Base-by-base conservation (phyloP, 2,888 invertebrate species). In the Exocentrus adspersus region DNA sequence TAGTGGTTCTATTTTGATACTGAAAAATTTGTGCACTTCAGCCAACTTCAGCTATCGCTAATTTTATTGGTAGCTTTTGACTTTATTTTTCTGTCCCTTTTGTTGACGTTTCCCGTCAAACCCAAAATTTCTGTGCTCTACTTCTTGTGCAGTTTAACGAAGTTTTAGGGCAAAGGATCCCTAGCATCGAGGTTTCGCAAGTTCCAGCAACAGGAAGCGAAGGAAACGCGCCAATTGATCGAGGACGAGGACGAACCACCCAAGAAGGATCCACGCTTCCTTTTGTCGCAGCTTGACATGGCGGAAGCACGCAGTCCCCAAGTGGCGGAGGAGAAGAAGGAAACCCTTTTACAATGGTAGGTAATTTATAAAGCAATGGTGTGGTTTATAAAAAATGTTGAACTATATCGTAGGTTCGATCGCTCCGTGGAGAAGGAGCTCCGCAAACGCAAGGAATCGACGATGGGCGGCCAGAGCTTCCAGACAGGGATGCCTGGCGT, bases 371-470 rank as follows among this genome's bases (percentile, higher is more conserved):
- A n/a, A 30, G 2, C 30, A 2, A 7, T 43, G 20, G 42, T 51
- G 10, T 21, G 12, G 51, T 19, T 52, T 17, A 21, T 4, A 41
- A n/a, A n/a, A n/a, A n/a, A n/a, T n/a, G n/a, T n/a, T n/a, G n/a
- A n/a, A n/a, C 50, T 41, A 41, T n/a, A 12, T n/a, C 10, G 3
- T n/a, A 77, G 77, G 77, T 79, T 80, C 65, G 79, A 80, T 60
- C 69, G 76, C 32, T 72, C 75, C 4, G 77, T 79, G 1, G 79
- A 80, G 63, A 74, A 73, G 41, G 79, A 80, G 60, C 65, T 80
- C 17, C 66, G 70, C 24, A 77, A 77, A 64, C 69, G 76, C 9
- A 71, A 74, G 61, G 72, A 72, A 4, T 28, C 54, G 10, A 17
- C 57, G 1, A 45, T 20, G 2, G 58, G 42, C 10, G 24, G 51